These are phyloP conservation scores for Idris sp. DNA, from an alignment of 1,140 invertebrate species.

Conservation along the genomic window DNA sequence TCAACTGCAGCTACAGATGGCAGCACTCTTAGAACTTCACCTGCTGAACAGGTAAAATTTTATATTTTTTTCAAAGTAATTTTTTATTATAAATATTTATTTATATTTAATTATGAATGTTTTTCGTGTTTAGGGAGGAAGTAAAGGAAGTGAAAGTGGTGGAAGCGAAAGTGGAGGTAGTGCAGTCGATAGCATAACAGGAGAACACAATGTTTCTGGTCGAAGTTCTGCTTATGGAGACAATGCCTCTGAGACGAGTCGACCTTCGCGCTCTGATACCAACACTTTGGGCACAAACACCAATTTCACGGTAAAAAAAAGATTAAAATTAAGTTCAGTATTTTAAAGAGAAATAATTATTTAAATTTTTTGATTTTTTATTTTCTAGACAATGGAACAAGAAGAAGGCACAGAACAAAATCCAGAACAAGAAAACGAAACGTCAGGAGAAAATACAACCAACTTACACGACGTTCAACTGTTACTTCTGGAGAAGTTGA, in stretches of 20 bases:
- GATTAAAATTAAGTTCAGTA: too few species aligned
- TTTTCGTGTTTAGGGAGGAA: conserved; percentile 76
- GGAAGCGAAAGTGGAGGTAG: conserved; percentile 93
- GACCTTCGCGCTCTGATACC: conserved; percentile 77
- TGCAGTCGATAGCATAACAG: conserved; percentile 92
- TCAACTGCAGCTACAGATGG: conserved; percentile 95
- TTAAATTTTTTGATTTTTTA: conserved; percentile 12
- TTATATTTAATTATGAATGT: too few species aligned
- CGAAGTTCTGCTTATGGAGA: conserved; percentile 93
- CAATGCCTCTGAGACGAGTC: conserved; percentile 79
- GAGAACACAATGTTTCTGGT: conserved; percentile 90
- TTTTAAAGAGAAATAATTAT: too few species aligned
- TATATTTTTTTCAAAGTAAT: not conserved
- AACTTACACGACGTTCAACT: conserved; percentile 79
- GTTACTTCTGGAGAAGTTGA: conserved; percentile 80
- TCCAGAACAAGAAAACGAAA: conserved; percentile 66
- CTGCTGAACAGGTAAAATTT: conserved; percentile 84
- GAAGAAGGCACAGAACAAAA: conserved; percentile 68
- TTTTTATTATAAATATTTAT: too few species aligned
- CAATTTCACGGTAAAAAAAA: conserved; percentile 76
- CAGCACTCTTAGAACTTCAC: conserved; percentile 92
- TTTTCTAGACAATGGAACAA: conserved; percentile 69
- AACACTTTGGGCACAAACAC: conserved; percentile 79
- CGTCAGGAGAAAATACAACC: conserved; percentile 68
- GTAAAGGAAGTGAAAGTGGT: conserved; percentile 88